Conservation (phyloP, 2,113 vertebrate species). For the Actinemys pallida region DNA sequence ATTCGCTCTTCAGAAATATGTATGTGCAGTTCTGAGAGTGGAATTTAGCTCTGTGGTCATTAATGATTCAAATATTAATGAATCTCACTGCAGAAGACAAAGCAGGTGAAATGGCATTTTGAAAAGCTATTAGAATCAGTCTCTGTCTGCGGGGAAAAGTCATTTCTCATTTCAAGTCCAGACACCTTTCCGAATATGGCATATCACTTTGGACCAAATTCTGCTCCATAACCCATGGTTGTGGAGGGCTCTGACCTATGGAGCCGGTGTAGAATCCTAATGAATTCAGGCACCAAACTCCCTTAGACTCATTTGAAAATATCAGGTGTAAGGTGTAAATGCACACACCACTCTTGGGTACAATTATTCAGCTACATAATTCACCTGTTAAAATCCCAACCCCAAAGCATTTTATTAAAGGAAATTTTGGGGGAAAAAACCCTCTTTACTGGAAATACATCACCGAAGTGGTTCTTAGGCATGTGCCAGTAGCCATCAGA, state of each 20-base stretch:
- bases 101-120: not conserved
- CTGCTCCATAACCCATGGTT: fast-evolving
- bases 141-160: not conserved
- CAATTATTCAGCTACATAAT: not conserved
- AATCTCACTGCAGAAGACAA: not conserved
- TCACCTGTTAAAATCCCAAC: not conserved
- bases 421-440: not conserved
- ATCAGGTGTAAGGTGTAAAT: not conserved
- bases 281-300: not conserved
- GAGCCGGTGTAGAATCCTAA: fast-evolving
- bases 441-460: not conserved
- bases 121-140: not conserved
- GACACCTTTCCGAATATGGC: not conserved
- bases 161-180: not conserved
- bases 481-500: not conserved
- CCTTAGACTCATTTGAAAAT: not conserved
- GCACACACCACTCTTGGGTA: not conserved
- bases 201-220: not conserved
- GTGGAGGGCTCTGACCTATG: not conserved
- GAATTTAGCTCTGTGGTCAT: not conserved
- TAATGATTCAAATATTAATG: not conserved
- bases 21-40: not conserved
- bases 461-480: not conserved
- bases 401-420: not conserved
- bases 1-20: not conserved